Percentiles rank a stretch among this genome's conserved stretches.
phyloP scores from a whole-genome alignment of 2,113 vertebrate genomes.

The Thryonomys swinderianus region DNA sequence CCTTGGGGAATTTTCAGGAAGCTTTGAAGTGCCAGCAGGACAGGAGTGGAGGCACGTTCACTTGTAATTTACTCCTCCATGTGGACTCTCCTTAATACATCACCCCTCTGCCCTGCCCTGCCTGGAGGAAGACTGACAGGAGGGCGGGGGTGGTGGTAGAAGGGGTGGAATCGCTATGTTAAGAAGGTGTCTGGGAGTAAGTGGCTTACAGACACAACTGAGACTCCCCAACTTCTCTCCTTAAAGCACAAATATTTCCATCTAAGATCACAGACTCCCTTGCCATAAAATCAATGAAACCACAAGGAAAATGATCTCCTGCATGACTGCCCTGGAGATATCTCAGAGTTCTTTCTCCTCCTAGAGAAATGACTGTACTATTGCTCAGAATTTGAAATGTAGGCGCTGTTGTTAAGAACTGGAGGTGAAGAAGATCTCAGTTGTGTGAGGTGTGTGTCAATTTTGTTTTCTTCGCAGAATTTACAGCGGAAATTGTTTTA shows the following conservation, averaged over 20 bases:
- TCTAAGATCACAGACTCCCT: conserved; percentile 77
- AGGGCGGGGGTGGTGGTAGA: background rate
- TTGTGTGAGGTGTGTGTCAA: background rate
- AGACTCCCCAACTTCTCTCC: conserved; percentile 40
- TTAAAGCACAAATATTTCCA: conserved; percentile 74
- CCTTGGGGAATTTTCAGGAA: conserved; percentile 20
- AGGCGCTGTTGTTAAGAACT: background rate
- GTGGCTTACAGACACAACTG: conserved; percentile 24
- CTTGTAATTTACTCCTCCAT: conserved; percentile 74
- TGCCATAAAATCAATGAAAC: conserved; percentile 78
- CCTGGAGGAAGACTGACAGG: conserved; percentile 51
- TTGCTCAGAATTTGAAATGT: background rate
- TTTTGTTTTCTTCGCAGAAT: background rate
- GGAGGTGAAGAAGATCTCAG: background rate
- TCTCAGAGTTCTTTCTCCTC: conserved; percentile 56
- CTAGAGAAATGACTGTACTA: background rate
- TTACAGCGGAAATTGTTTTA: background rate
- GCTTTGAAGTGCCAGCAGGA: conserved; percentile 76
- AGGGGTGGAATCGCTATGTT: conserved; percentile 76
- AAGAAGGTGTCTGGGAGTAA: conserved; percentile 77
- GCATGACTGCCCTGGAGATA: conserved; percentile 78
- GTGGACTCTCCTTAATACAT: conserved; percentile 63
- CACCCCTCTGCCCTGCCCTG: conserved; percentile 33
- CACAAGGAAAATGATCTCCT: conserved; percentile 69
- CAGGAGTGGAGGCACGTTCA: conserved; percentile 50